Conservation (phyloP, 2,888 invertebrate genomes). For the Dione vanillae region DNA sequence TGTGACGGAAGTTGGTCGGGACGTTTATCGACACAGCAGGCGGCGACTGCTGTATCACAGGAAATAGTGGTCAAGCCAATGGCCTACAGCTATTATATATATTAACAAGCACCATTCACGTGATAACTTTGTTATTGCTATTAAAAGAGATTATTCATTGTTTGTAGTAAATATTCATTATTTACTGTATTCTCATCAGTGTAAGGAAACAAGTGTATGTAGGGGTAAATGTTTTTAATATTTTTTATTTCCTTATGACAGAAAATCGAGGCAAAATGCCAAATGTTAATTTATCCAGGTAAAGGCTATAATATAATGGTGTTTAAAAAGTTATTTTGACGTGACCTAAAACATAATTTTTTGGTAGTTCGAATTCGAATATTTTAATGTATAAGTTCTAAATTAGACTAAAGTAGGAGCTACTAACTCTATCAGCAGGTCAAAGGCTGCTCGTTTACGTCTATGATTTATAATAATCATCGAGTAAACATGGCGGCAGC, state of each 20-base stretch:
- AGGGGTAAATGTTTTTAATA: too few species aligned
- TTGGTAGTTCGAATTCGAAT: neutral
- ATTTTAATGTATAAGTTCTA: slow-evolving; percentile 19
- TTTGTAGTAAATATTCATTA: slow-evolving; percentile 33
- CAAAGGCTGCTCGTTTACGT: slow-evolving; percentile 66
- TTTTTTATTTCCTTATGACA: too few species aligned
- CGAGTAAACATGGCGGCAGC: slow-evolving; percentile 66
- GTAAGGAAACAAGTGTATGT: neutral
- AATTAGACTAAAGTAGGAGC: slow-evolving; percentile 37
- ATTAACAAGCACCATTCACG: slow-evolving; percentile 52
- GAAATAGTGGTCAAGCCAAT: slow-evolving; percentile 65
- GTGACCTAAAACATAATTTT: slow-evolving; percentile 8
- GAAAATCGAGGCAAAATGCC: too few species aligned
- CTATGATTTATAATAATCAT: slow-evolving; percentile 75
- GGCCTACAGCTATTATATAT: slow-evolving; percentile 56
- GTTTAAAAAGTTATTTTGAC: neutral
- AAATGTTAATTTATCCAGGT: too few species aligned
- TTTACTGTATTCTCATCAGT: neutral
- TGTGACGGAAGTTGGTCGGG: slow-evolving; percentile 51
- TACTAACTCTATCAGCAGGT: slow-evolving; percentile 63
- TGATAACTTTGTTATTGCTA: slow-evolving; percentile 54
- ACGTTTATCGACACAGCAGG: slow-evolving; percentile 61
- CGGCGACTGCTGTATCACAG: slow-evolving; percentile 63
- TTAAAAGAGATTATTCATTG: slow-evolving; percentile 48
- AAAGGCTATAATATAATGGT: neutral